Evolutionary conservation across 30 jellyfish, hydroid and myxozoan species (phyloP).

Genomic region (Phacellophora camtschatica): DNA sequence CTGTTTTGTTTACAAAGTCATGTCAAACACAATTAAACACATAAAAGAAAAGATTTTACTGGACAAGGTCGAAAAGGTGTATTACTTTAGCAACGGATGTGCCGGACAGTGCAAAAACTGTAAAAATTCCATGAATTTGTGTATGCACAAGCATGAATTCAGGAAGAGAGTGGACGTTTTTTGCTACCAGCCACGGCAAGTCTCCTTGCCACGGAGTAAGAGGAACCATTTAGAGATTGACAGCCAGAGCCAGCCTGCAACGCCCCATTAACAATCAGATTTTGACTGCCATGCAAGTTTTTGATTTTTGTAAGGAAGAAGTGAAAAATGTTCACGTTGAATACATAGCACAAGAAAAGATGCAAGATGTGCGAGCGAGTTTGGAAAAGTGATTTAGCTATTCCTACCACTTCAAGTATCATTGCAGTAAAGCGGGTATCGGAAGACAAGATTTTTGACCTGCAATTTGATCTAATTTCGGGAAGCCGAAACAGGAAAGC

Average conservation of each 20-base stretch:
- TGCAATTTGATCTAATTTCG: not conserved
- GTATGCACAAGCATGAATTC: not conserved
- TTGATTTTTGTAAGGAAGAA: conserved; percentile 20
- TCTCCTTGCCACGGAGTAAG: not conserved
- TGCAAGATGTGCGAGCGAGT: not conserved
- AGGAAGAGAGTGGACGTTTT: not conserved
- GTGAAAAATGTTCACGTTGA: not conserved
- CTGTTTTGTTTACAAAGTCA: conserved; percentile 17
- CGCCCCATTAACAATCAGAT: conserved; percentile 23
- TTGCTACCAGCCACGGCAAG: not conserved
- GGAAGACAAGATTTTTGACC: not conserved
- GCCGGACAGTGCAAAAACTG: conserved; percentile 47
- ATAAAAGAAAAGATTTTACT: not conserved
- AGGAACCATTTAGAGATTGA: conserved; percentile 21
- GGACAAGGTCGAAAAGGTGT: not conserved
- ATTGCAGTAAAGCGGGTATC: conserved; percentile 32
- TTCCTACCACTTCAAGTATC: not conserved
- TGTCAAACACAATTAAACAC: not conserved
- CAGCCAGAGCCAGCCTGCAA: conserved; percentile 68
- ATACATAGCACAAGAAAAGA: conserved; percentile 1
- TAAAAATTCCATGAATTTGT: not conserved
- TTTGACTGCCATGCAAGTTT: conserved; percentile 23
- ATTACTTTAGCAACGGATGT: conserved; percentile 41
- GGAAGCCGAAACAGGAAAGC: not conserved
- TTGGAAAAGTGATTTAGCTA: conserved; percentile 33